A percentile compares a stretch with the other conserved stretches of the same genome.
These are phyloP conservation scores for Boulengeromyrus knoepffleri DNA, from an alignment of 2,113 vertebrate genomes.

Conservation along the genomic window DNA sequence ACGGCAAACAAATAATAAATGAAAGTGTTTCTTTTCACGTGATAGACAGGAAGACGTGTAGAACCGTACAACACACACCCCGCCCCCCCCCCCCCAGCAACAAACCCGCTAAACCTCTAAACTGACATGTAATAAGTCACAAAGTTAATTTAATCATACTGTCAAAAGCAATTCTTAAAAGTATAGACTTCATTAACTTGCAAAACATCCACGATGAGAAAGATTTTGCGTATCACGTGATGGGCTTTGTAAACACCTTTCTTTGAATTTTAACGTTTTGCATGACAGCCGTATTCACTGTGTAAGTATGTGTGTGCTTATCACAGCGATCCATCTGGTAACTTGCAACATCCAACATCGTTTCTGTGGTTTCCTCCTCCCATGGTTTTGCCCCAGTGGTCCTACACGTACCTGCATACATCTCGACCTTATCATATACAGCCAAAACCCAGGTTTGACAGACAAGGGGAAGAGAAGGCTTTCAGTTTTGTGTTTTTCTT, in stretches of 20 bases:
- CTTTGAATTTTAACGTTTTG: neutral
- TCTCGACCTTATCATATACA: slow-evolving; percentile 30
- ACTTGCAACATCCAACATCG: neutral
- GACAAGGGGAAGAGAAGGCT: neutral
- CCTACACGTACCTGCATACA: neutral
- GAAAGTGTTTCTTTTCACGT: slow-evolving; percentile 5
- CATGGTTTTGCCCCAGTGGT: slow-evolving; percentile 35
- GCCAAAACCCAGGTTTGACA: neutral
- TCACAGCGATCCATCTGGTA: neutral
- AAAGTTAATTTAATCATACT: neutral
- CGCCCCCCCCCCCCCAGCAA: neutral
- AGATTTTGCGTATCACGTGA: neutral
- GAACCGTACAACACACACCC: neutral
- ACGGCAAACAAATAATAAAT: neutral
- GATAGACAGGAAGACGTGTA: slow-evolving; percentile 17
- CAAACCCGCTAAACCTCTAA: neutral
- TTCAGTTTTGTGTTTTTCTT: neutral
- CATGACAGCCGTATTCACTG: neutral
- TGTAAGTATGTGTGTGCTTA: neutral
- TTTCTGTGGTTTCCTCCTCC: slow-evolving; percentile 20
- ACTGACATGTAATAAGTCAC: neutral
- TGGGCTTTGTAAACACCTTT: neutral
- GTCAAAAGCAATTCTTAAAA: neutral
- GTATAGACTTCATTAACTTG: neutral
- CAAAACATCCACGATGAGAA: neutral